phyloP scores from a whole-genome alignment of 2,797 vertebrate genomes.

The Taeniopygia guttata region DNA sequence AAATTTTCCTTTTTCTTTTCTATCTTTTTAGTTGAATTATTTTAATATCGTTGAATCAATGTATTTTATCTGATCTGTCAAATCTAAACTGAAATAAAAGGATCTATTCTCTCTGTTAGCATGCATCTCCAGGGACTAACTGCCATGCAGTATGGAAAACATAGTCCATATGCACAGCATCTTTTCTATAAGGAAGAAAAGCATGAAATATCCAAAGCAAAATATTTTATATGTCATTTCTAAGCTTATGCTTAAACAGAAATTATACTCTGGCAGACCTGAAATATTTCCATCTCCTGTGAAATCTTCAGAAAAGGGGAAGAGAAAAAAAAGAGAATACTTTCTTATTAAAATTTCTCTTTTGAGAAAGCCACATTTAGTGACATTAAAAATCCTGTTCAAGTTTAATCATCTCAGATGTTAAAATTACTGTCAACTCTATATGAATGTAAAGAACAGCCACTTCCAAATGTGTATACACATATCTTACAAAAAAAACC shows the following conservation, averaged over 20 bases:
- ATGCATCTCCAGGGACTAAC: constrained; percentile 7
- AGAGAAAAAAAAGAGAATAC: neutral
- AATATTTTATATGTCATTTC: constrained; percentile 6
- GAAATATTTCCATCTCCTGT: constrained; percentile 2
- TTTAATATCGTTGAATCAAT: constrained; percentile 9
- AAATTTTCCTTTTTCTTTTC: neutral
- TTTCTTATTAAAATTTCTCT: neutral
- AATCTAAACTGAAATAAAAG: constrained; percentile 42
- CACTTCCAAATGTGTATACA: neutral
- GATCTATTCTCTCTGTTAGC: constrained; percentile 19
- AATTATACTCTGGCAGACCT: constrained; percentile 13
- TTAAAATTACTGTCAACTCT: neutral
- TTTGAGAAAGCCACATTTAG: neutral
- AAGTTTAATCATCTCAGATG: neutral
- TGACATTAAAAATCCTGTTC: neutral
- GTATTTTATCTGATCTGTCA: constrained; percentile 17
- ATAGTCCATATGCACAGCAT: constrained; percentile 57
- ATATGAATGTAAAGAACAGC: neutral
- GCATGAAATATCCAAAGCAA: constrained; percentile 19
- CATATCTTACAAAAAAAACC: neutral
- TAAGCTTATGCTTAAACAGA: constrained; percentile 20
- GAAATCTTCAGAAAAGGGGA: neutral
- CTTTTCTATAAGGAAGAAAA: constrained; percentile 33
- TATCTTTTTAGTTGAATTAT: neutral
- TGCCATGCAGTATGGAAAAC: constrained; percentile 44